phyloP scores from a whole-genome alignment of 1,140 invertebrate species.

The Orussus abietinus region DNA sequence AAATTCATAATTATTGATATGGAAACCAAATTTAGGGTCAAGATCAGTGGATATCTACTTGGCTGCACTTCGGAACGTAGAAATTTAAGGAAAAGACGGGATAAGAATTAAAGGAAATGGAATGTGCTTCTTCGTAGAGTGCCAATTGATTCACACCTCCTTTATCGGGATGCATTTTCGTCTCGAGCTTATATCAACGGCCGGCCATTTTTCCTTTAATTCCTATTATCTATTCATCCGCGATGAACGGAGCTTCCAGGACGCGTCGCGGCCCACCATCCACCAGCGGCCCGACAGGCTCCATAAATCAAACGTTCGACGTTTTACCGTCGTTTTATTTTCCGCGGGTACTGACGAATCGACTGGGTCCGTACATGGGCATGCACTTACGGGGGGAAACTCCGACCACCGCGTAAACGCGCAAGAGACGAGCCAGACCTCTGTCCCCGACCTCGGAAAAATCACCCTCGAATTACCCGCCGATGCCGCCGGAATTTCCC shows the following conservation, averaged over 20 bases:
- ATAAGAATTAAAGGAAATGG: not conserved
- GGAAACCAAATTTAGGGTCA: no score
- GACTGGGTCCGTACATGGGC: conserved; percentile 18
- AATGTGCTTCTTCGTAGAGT: conserved; percentile 4
- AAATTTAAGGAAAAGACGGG: no score
- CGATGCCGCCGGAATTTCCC: no score
- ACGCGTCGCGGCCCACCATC: conserved; percentile 14
- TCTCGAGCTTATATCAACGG: conserved; percentile 7
- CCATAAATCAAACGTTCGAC: conserved; percentile 25
- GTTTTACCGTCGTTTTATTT: conserved; percentile 6
- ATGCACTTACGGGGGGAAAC: conserved; percentile 27
- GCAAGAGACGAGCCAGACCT: no score
- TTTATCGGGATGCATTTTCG: conserved; percentile 8
- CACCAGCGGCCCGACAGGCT: conserved; percentile 13
- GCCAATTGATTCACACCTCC: conserved; percentile 10
- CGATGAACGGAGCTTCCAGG: conserved; percentile 9
- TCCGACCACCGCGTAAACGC: no score
- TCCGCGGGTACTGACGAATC: conserved; percentile 16
- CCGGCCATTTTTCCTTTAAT: conserved; percentile 6
- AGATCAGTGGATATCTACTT: no score
- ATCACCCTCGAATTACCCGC: no score
- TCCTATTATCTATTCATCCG: conserved; percentile 11
- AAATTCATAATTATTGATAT: no score
- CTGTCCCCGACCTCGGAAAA: no score
- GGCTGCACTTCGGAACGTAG: no score